Evolutionary conservation across 2,113 vertebrate species (phyloP).

Genomic region (Pedetes capensis): DNA sequence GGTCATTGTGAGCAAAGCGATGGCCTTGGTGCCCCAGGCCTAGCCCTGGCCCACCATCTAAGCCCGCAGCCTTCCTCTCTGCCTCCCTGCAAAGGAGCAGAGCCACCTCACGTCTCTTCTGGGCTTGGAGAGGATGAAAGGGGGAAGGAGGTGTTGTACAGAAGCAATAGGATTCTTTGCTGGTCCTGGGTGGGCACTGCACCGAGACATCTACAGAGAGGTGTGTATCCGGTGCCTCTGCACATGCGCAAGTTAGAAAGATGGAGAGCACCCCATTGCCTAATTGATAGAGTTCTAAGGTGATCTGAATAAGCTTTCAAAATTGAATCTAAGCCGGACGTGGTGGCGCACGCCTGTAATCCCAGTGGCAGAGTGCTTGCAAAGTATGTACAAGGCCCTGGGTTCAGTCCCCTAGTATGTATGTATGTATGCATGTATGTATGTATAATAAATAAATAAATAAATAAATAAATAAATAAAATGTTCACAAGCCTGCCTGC

Average conservation of each 20-base stretch:
- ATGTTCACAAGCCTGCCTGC: too few species aligned
- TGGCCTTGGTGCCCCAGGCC: background rate
- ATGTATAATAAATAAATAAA: too few species aligned
- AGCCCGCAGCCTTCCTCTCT: background rate
- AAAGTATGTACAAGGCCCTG: too few species aligned
- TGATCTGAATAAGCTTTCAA: background rate
- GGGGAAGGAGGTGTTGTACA: background rate
- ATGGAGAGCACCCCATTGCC: accelerated
- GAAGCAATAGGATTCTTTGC: background rate
- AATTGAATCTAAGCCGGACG: too few species aligned
- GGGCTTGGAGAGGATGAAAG: background rate
- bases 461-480: too few species aligned
- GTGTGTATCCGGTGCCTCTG: too few species aligned
- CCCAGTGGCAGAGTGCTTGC: too few species aligned
- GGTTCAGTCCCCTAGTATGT: too few species aligned
- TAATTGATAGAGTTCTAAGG: background rate
- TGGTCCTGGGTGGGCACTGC: background rate
- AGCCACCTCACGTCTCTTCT: background rate
- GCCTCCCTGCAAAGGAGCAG: background rate
- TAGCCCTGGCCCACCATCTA: background rate
- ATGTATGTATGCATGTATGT: too few species aligned
- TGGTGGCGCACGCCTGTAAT: too few species aligned
- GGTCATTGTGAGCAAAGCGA: background rate
- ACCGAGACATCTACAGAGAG: too few species aligned
- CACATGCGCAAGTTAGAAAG: too few species aligned